Percentiles rank a stretch among this genome's conserved stretches.
These are phyloP conservation scores for Chironomus tentans DNA, from an alignment of 2,888 invertebrate genomes.

Conservation along the genomic window DNA sequence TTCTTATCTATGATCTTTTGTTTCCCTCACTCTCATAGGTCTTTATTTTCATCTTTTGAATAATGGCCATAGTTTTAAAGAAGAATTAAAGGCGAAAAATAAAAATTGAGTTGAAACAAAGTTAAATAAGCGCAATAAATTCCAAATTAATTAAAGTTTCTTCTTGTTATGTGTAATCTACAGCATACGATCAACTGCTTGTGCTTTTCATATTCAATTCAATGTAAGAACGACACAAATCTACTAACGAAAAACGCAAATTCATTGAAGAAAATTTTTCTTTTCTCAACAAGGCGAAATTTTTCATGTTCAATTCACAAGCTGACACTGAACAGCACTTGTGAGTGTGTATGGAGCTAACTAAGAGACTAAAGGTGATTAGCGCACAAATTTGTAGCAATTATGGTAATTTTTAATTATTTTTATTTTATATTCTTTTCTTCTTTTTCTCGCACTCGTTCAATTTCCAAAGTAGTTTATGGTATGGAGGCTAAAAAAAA, in stretches of 20 bases:
- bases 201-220: constrained; percentile 2
- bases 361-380: constrained; percentile 9
- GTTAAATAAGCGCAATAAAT: constrained; percentile 15
- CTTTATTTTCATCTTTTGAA: neutral
- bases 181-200: neutral
- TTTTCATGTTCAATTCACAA: constrained; percentile 1
- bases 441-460: neutral
- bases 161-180: neutral
- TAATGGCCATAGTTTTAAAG: constrained; percentile 9
- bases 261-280: neutral
- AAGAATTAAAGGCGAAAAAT: neutral
- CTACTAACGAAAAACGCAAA: neutral
- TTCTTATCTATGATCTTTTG: constrained; percentile 2
- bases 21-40: neutral
- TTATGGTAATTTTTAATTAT: constrained; percentile 22
- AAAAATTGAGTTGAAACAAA: neutral
- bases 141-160: constrained; percentile 22
- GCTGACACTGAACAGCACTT: neutral
- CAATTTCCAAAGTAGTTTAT: no score
- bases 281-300: neutral
- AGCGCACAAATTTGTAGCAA: constrained; percentile 26
- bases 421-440: neutral
- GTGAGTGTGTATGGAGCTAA: neutral
- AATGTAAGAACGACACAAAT: neutral
- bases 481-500: no score